Evolutionary conservation across 2,797 vertebrate species (phyloP).

Genomic region (Chlorospingus semifuscus): DNA sequence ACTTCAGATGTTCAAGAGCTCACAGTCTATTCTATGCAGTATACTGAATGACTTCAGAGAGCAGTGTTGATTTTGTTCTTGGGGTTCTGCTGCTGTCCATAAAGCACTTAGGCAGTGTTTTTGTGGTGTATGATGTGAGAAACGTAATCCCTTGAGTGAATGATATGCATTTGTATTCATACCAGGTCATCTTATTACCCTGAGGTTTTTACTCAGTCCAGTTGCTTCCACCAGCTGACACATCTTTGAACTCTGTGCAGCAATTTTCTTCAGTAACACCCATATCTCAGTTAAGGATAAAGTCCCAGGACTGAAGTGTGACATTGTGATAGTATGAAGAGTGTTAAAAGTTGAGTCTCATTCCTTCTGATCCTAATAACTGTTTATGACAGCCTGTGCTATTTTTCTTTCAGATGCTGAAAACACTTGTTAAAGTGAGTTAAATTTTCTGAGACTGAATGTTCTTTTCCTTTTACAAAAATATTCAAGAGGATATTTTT

Average conservation of each 20-base stretch:
- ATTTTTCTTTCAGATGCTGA: neutral
- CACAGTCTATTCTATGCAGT: neutral
- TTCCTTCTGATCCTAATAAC: slow-evolving; percentile 11
- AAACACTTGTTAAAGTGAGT: neutral
- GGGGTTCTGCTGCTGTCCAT: slow-evolving; percentile 4
- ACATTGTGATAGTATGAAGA: neutral
- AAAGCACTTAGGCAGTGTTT: neutral
- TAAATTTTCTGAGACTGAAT: neutral
- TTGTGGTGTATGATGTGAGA: slow-evolving; percentile 19
- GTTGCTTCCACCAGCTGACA: neutral
- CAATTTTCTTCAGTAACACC: neutral
- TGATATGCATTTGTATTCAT: neutral
- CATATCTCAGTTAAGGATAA: neutral
- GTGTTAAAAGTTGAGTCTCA: neutral
- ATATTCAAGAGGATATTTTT: neutral
- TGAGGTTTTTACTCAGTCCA: neutral
- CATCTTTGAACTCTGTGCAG: neutral
- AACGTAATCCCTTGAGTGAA: neutral
- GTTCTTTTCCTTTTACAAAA: neutral
- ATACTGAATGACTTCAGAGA: slow-evolving; percentile 8
- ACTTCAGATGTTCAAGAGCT: slow-evolving; percentile 9
- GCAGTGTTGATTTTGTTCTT: slow-evolving; percentile 14
- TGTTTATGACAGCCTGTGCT: neutral
- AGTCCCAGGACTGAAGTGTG: neutral
- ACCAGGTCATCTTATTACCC: neutral